Evolutionary conservation across 2,113 vertebrate genomes (phyloP), one percentile per base, ranked within the genome.

Genomic region (Amphiprion percula): DNA sequence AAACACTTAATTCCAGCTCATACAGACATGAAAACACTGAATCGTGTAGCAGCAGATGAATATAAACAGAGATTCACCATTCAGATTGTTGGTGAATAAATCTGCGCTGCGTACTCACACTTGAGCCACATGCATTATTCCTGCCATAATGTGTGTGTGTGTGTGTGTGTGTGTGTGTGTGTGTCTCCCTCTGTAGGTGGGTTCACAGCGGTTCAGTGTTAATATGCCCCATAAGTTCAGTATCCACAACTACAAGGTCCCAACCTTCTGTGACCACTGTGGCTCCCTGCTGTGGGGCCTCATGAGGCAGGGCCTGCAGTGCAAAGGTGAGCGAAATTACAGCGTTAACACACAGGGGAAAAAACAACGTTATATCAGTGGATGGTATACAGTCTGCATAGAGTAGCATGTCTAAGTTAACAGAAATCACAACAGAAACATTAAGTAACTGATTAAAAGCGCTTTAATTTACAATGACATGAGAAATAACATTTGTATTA

Each of bases 181-280:
- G 64, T 93, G 68, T 81, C 74, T 44, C 92, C 87, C 80, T 79
- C 89, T 92, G 85, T 93, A 99, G 97, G 97, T 99, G 92, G 98
- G 97, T 77, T 97, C 97, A 30, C 97, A 99, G 91, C 95, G 98
- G 74, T 99, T 99, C 94, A 99, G 98, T 74, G 97, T 99, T 90
- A 99, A 99, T 93, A 98, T 99, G 96, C 97, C 98, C 86, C 98
- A 99, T 90, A 99, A 99, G 94, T 99, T 99, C 87, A 96, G 97
- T 80, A 99, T 98, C 92, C 98, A 99, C 94, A 99, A 97, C 96
- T 99, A 98, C 94, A 99, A 99, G 95, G 98, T 98, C 53, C 98
- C 97, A 83, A 99, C 97, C 54, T 99, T 99, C 95, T 99, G 98
- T 75, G 98, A 99, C 93, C 98, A 99, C 95, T 99, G 98, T 71